Base-by-base conservation (phyloP, 2,113 vertebrate genomes). In the Cyprinodon variegatus region DNA sequence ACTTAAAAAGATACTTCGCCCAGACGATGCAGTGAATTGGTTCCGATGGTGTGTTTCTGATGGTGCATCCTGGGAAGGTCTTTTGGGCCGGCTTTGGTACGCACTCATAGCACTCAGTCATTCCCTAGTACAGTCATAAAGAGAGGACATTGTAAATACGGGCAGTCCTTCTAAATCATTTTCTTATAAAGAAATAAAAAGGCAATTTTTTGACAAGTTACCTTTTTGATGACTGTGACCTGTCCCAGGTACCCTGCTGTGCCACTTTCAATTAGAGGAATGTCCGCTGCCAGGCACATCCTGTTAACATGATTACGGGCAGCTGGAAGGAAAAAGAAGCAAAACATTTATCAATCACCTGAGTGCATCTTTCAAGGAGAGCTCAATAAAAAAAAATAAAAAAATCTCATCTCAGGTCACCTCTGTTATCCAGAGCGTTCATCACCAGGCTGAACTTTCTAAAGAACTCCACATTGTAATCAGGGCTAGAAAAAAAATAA, bases 1-100 rank as follows among this genome's bases (percentile, higher is more conserved):
- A 99, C 98, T 99, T 99, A 93, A 98, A 99, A 81, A 99, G 96
- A 89, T 99, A 99, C 84, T 99, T 99, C 76, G 98, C 97, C 98
- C 98, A 99, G 53, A 99, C 98, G 9, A 99, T 99, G 93, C 98
- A 99, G 80, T 99, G 98, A 84, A 99, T 99, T 61, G 98, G 98
- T 84, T 99, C 98, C 0, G 98, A 99, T 36, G 98, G 98, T 0
- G 98, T 99, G 89, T 99, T 99, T 83, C 98, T 96, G 83, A 99
- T 99, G 81, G 98, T 99, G 88, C 98, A 99, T 67, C 98, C 98
- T 73, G 98, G 98, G 87, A 99, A 99, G 8, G 98, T 99, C 91
- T 98, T 99, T 95, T 99, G 98, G 29, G 97, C 94, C 36, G 97
- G 98, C 86, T 99, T 99, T 22, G 98, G 98, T 80, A 98, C 97